These are phyloP conservation scores for Drosophila affinis DNA, from an alignment of 2,888 invertebrate genomes.

Conservation along the genomic window DNA sequence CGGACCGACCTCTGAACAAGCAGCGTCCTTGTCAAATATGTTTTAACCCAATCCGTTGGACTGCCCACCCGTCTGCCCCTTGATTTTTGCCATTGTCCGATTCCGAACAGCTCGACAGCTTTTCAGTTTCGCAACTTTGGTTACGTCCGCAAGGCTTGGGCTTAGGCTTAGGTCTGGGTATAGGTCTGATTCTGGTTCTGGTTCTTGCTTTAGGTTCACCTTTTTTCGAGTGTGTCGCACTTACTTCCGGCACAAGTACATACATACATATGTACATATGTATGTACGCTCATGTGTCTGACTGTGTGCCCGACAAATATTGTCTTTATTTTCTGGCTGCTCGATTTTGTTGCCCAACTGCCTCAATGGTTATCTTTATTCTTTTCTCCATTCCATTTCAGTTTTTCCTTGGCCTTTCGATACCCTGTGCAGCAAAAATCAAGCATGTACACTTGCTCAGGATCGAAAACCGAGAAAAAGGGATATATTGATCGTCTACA, in stretches of 20 bases:
- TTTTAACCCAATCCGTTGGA: constrained; percentile 34
- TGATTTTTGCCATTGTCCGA: constrained; percentile 21
- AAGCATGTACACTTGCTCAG: no score
- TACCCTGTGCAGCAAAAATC: background rate
- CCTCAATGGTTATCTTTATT: constrained; percentile 55
- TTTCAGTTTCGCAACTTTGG: constrained; percentile 13
- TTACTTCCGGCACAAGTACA: constrained; percentile 26
- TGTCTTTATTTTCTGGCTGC: constrained; percentile 57
- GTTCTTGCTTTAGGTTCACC: constrained; percentile 7
- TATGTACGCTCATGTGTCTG: background rate
- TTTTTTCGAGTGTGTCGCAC: constrained; percentile 5
- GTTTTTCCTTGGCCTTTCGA: background rate
- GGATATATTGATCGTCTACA: no score
- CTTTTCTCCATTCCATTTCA: constrained; percentile 27
- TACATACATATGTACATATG: no score
- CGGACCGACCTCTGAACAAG: constrained; percentile 48
- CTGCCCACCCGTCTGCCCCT: constrained; percentile 9
- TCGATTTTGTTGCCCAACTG: constrained; percentile 53
- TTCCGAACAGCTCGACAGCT: constrained; percentile 15
- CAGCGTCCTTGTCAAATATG: constrained; percentile 61
- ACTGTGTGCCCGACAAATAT: constrained; percentile 55
- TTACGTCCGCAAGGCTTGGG: constrained; percentile 2
- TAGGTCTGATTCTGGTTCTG: constrained; percentile 3
- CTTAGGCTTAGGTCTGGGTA: constrained; percentile 5
- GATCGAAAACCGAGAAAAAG: no score